Evolutionary conservation across 2,888 invertebrate genomes (phyloP).

Genomic region (Aporophyla lueneburgensis): DNA sequence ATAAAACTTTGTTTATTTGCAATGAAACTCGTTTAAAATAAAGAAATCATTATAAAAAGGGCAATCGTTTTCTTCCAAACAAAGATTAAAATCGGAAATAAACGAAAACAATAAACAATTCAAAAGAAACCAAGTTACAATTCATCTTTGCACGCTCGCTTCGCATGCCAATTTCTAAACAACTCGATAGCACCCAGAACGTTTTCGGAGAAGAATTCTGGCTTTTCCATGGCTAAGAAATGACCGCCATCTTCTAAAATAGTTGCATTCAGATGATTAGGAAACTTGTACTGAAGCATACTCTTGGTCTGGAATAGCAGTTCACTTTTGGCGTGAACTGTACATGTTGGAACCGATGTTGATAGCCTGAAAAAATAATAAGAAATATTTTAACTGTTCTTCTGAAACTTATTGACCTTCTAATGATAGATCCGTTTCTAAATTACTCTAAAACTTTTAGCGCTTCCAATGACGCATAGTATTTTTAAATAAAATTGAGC

Average conservation of each 20-base stretch:
- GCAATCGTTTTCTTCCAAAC: not conserved
- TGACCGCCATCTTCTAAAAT: slow-evolving; percentile 91
- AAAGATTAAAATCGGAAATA: not conserved
- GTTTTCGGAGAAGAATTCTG: slow-evolving; percentile 92
- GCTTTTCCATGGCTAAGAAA: slow-evolving; percentile 93
- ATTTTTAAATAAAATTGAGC: too few species aligned
- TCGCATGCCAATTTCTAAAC: slow-evolving; percentile 5
- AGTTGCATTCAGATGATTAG: slow-evolving; percentile 51
- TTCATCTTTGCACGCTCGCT: slow-evolving; percentile 3
- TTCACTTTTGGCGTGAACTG: slow-evolving; percentile 93
- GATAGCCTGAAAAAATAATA: slow-evolving; percentile 70
- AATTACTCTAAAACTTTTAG: too few species aligned
- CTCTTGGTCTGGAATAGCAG: slow-evolving; percentile 82
- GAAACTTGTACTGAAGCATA: slow-evolving; percentile 84
- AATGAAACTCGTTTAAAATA: not conserved
- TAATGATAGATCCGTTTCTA: too few species aligned
- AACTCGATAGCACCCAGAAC: slow-evolving; percentile 75
- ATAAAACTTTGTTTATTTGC: not conserved
- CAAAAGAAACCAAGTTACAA: not conserved
- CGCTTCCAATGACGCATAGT: too few species aligned
- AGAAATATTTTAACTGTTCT: too few species aligned
- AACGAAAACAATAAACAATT: not conserved
- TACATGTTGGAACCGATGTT: slow-evolving; percentile 92
- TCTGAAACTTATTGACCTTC: too few species aligned
- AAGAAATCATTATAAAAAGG: not conserved